Evolutionary conservation across 2,888 invertebrate species (phyloP).

Genomic region (Miltochrista miniata): DNA sequence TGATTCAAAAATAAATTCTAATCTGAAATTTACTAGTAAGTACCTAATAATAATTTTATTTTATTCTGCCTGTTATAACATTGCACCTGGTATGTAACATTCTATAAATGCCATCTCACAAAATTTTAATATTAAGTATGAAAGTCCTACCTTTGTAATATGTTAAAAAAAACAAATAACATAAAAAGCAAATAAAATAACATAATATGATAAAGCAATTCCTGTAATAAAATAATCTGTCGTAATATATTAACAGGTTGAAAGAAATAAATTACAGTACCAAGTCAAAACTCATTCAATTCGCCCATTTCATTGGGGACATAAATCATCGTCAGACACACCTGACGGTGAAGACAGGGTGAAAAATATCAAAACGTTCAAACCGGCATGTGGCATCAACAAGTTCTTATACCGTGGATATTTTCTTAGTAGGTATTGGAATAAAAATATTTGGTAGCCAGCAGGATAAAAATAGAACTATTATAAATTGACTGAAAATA

Average conservation of each 20-base stretch:
- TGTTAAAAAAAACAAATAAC: too few species aligned
- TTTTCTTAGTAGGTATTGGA: constrained; percentile 25
- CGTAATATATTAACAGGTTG: constrained; percentile 40
- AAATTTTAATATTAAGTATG: too few species aligned
- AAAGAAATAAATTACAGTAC: constrained; percentile 53
- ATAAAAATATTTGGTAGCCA: constrained; percentile 32
- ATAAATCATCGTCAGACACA: constrained; percentile 77
- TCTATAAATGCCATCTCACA: too few species aligned
- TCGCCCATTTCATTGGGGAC: constrained; percentile 58
- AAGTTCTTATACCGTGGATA: constrained; percentile 45
- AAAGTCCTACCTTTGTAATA: too few species aligned
- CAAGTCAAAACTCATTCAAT: constrained; percentile 60
- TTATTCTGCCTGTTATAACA: too few species aligned
- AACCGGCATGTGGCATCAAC: constrained; percentile 60
- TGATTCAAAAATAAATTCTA: too few species aligned
- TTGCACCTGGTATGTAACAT: too few species aligned
- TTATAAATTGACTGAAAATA: too few species aligned
- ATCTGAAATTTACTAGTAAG: too few species aligned
- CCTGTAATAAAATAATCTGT: constrained; percentile 24
- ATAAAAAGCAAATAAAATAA: too few species aligned
- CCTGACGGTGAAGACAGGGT: constrained; percentile 61
- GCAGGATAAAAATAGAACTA: constrained; percentile 9
- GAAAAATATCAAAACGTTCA: constrained; percentile 67
- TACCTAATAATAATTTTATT: too few species aligned
- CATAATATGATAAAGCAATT: background rate